Conservation (phyloP, 2,113 vertebrate species). For the Gasterosteus nipponicus region DNA sequence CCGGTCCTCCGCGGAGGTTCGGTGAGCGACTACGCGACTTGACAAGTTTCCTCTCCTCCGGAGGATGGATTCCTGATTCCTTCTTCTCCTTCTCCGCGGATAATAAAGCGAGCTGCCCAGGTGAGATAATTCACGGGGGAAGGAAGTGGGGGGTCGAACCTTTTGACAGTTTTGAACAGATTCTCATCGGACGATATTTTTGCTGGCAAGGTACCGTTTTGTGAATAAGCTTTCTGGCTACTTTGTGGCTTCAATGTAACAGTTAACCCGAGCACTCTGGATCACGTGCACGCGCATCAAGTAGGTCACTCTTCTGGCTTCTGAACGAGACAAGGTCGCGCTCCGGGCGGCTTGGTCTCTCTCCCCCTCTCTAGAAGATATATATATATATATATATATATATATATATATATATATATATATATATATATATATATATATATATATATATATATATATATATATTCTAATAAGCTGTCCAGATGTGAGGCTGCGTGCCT, state of each 20-base stretch:
- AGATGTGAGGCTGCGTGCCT: slow-evolving; percentile 42
- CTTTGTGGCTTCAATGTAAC: slow-evolving; percentile 48
- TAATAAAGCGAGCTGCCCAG: too few species aligned
- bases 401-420: too few species aligned
- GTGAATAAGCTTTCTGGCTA: neutral
- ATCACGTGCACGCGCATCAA: slow-evolving; percentile 69
- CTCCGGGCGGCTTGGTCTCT: slow-evolving; percentile 58
- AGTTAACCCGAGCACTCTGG: slow-evolving; percentile 69
- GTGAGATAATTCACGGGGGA: too few species aligned
- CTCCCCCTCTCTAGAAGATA: neutral
- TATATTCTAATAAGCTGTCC: slow-evolving; percentile 5
- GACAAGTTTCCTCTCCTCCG: too few species aligned
- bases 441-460: too few species aligned
- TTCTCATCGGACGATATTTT: neutral
- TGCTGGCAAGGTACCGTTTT: neutral
- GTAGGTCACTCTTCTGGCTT: slow-evolving; percentile 57
- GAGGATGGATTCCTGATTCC: too few species aligned
- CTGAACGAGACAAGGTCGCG: slow-evolving; percentile 70
- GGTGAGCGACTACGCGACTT: slow-evolving; percentile 46
- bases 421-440: too few species aligned
- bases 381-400: too few species aligned
- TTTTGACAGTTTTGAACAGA: too few species aligned
- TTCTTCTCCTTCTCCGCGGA: too few species aligned
- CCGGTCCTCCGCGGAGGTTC: neutral
- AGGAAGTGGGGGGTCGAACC: too few species aligned